Evolutionary conservation across 2,797 vertebrate species (phyloP), one percentile per base, ranked within the genome.

Genomic region (Malurus leucopterus): DNA sequence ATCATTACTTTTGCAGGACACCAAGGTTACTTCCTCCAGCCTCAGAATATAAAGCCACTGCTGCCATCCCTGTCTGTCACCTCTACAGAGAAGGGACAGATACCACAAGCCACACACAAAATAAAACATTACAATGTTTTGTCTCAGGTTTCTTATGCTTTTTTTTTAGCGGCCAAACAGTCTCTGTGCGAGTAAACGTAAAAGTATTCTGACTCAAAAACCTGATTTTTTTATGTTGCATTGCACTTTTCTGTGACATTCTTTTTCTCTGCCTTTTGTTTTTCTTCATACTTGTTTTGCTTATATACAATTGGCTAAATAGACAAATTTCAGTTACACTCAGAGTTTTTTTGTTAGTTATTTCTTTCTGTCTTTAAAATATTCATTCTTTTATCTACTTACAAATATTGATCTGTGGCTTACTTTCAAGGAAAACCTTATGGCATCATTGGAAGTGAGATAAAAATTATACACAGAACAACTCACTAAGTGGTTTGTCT

Each of bases 91-190:
- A 78, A 79, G 59, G 29, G 20, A 46, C 79, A 83, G 85, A 73
- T 61, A 89, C 96, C 85, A 77, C 69, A 94, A 88, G 81, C 81
- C 44, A 82, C 91, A 90, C 72, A 79, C 50, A 62, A 65, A 81
- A 55, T 7, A 14, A 89, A 94, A 88, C 81, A 78, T 93, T 78
- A 32, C 73, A 59, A 73, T 91, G 90, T 89, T 78, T 68, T 86
- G 55, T 89, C 89, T 93, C 40, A 13, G 58, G 77, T 92, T 92
- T 93, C 78, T 73, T 80, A 77, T 15, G 64, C 74, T 70, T 58
- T 40, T 29, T 55, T 65, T 32, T 5, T 36, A 1, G 24, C 26
- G 44, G 54, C 69, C 44, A 87, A 94, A 91, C 26, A 72, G 40
- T 9, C 10, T 51, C 38, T 53, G 63, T n/a, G 40, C 10, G 9